Percentiles rank a stretch among this genome's conserved stretches.
These are phyloP conservation scores for Cyanoliseus patagonus DNA, from an alignment of 2,113 vertebrate species.

Conservation along the genomic window DNA sequence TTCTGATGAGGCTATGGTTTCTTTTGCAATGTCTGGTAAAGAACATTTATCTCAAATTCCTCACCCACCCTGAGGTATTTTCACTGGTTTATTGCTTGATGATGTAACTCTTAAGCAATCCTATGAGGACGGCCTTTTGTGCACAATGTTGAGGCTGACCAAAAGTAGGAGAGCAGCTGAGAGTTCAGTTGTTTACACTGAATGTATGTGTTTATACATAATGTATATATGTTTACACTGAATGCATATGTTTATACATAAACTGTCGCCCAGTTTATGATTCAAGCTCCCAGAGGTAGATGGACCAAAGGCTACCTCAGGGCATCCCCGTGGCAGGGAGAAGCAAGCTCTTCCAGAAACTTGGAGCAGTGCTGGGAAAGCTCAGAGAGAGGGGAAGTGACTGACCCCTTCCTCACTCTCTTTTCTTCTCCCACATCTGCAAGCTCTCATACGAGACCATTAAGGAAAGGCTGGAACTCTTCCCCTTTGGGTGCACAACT, in stretches of 20 bases:
- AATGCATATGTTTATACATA: too few relatives aligned
- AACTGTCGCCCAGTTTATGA: background rate
- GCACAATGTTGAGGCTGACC: background rate
- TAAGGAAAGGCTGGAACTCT: background rate
- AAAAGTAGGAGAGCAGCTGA: background rate
- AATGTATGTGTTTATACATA: too few relatives aligned
- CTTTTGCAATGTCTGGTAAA: constrained; percentile 28
- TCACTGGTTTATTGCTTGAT: constrained; percentile 27
- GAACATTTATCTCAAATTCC: constrained; percentile 40
- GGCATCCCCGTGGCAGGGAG: background rate
- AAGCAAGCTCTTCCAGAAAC: background rate
- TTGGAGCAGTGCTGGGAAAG: background rate
- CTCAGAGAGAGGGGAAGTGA: background rate
- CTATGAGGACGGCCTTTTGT: background rate
- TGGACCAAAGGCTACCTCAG: background rate
- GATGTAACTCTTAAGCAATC: constrained; percentile 27
- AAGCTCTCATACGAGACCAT: background rate
- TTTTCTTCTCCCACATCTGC: background rate
- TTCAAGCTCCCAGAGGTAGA: background rate
- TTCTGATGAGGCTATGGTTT: background rate
- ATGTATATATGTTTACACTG: too few relatives aligned
- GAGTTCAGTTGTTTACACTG: background rate
- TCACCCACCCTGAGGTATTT: constrained; percentile 27
- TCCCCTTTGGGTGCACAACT: background rate
- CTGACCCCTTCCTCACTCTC: background rate